Base-by-base conservation (phyloP, 2,888 invertebrate genomes). In the Synanthedon tipuliformis region DNA sequence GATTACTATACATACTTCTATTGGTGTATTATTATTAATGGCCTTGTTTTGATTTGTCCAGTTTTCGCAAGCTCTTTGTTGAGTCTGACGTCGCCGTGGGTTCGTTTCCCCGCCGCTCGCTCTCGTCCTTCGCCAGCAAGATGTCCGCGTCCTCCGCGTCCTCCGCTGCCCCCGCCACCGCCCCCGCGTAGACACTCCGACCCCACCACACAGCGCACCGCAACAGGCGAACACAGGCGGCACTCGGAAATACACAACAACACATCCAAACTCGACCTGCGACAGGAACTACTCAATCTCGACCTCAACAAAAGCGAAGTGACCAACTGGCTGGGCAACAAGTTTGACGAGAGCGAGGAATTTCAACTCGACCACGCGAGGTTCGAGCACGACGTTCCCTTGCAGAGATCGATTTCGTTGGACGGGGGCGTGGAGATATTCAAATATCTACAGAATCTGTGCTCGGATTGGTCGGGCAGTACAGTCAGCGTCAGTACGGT, bases 21-120 rank as follows among this genome's bases (percentile, higher is more conserved):
- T 34, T 34, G 0, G 34, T 34, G 34, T 34, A 34, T 10, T 34
- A 34, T 23, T 23, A 23, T 23, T 23, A 34, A 34, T 34, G 1
- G 34, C 0, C 34, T 34, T 34, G 34, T 51, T 13, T 12, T 40
- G 1, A 51, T 51, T 12, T 51, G 45, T 50, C 50, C 87, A 95
- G 95, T 90, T 95, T 95, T 91, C 94, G 95, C 79, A 94, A 95
- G 88, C 89, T 95, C 81, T 95, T 95, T 90, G 93, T 93, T 80
- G 95, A 95, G 81, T 90, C 91, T 82, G 90, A 90, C 81, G 88
- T 90, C 85, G 78, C 89, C 82, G 90, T 91, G 77, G 90, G 92
- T 69, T 91, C 91, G 73, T 94, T 94, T 89, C 93, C 94, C 73
- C 91, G 94, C 70, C 92, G 93, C 83, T 92, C 93, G 85, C 89